These are phyloP conservation scores for Heptranchias perlo DNA, from an alignment of 2,113 vertebrate genomes.

Conservation along the genomic window DNA sequence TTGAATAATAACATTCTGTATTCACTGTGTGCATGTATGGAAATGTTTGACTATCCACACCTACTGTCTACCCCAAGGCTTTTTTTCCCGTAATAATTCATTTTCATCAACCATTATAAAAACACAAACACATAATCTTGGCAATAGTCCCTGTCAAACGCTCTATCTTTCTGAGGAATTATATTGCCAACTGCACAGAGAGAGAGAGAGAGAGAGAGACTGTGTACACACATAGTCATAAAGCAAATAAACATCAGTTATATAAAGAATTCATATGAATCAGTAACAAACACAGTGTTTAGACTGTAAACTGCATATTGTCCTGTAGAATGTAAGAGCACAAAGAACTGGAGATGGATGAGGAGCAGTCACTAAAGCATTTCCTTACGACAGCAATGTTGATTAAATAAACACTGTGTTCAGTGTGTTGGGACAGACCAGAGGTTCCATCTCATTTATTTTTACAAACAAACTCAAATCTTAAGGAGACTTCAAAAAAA, in stretches of 20 bases:
- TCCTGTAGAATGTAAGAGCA: background rate
- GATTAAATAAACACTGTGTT: slow-evolving; percentile 16
- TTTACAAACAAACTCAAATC: background rate
- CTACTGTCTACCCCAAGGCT: background rate
- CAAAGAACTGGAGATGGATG: background rate
- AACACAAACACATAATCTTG: background rate
- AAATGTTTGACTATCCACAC: slow-evolving; percentile 1
- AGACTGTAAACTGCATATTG: background rate
- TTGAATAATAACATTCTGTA: background rate
- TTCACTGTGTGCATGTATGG: background rate
- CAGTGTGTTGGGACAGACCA: background rate
- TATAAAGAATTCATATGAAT: background rate
- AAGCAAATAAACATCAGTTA: background rate
- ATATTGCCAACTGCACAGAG: background rate
- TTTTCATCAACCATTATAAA: background rate
- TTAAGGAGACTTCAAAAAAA: background rate
- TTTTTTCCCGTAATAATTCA: background rate
- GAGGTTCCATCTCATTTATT: background rate
- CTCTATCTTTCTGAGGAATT: background rate
- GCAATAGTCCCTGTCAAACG: background rate
- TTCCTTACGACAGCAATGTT: background rate
- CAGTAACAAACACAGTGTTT: background rate
- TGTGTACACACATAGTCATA: background rate
- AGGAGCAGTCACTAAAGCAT: slow-evolving; percentile 8
- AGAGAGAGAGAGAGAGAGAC: background rate